Evolutionary conservation across 2,888 invertebrate genomes (phyloP), one percentile per base, ranked within the genome.

Genomic region (Drosophila hamatofila): DNA sequence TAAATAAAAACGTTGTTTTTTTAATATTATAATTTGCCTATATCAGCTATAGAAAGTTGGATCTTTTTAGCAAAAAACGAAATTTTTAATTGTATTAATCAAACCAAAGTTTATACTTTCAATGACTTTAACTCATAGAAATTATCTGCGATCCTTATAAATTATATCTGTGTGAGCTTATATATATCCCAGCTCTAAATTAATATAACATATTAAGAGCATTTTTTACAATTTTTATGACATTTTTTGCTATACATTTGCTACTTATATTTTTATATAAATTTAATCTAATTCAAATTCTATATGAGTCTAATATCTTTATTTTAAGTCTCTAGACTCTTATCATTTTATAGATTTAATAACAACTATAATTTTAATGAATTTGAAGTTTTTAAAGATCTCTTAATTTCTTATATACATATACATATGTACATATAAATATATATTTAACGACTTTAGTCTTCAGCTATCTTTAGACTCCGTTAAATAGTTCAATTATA

Each of bases 401-500:
- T 30, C 9, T 30, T 30, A 30, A 30, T 30, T 30, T 30, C 1
- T 2, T 30, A 2, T 30, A 9, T 27, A 14, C 2, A 12, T 12
- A 33, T 8, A 27, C 8, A 27, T 8, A 0, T 8, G 3, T 30
- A 16, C 5, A 14, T 3, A 35, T n/a, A 25, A 2, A 16, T 25
- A 46, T 46, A 27, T 12, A 30, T 18, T 2, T 2, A 18, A 27
- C 3, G 5, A 44, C 1, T 4, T 12, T 6, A 30, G 18, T 30
- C 30, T 12, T 30, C 12, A 18, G n/a, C 23, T n/a, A 12, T 30
- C 48, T 49, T 1, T 18, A 2, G 30, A 14, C 33, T 21, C 33
- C 18, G 30, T 30, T 49, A 18, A 49, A 49, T 33, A 51, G 18
- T 33, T 51, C 48, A 27, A 49, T 30, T 49, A 27, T 30, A 30